Percentiles rank a stretch among this genome's conserved stretches.
phyloP scores from a whole-genome alignment of 2,888 invertebrate species.

The Pristionchus japonicus region DNA sequence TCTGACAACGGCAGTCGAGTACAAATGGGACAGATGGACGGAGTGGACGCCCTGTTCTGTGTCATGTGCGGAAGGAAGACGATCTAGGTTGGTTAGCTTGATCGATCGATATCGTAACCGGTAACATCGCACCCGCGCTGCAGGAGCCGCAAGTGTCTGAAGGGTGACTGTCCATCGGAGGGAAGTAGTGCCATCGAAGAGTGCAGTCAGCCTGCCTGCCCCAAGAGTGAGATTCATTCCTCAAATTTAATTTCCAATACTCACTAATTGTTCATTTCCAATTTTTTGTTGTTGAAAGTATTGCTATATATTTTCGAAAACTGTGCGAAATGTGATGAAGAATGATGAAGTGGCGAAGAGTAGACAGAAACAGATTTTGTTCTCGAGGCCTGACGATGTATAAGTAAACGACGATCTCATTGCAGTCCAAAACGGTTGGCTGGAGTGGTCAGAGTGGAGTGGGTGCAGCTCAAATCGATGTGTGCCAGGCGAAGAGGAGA shows the following conservation, averaged over 20 bases:
- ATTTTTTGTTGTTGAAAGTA: too few relatives aligned
- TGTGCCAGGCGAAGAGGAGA: slow-evolving; percentile 47
- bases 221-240: slow-evolving; percentile 32
- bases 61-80: slow-evolving; percentile 55
- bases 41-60: slow-evolving; percentile 59
- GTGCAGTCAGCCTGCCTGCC: slow-evolving; percentile 14
- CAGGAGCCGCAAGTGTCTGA: slow-evolving; percentile 19
- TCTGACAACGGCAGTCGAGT: slow-evolving; percentile 14
- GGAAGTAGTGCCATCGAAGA: background rate
- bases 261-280: too few relatives aligned
- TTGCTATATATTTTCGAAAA: too few relatives aligned
- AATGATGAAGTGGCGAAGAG: too few relatives aligned
- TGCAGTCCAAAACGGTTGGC: slow-evolving; percentile 61
- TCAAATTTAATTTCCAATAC: too few relatives aligned
- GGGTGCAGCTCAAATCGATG: slow-evolving; percentile 69
- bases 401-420: background rate
- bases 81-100: slow-evolving; percentile 50
- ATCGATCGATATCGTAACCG: background rate
- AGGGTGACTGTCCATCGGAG: slow-evolving; percentile 40
- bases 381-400: background rate
- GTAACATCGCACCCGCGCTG: background rate
- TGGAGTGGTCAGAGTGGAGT: slow-evolving; percentile 71
- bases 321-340: too few relatives aligned
- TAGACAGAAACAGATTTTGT: background rate
- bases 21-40: slow-evolving; percentile 49